These are phyloP conservation scores for Stenoptilia bipunctidactyla DNA, from an alignment of 2,888 invertebrate genomes.

Conservation along the genomic window DNA sequence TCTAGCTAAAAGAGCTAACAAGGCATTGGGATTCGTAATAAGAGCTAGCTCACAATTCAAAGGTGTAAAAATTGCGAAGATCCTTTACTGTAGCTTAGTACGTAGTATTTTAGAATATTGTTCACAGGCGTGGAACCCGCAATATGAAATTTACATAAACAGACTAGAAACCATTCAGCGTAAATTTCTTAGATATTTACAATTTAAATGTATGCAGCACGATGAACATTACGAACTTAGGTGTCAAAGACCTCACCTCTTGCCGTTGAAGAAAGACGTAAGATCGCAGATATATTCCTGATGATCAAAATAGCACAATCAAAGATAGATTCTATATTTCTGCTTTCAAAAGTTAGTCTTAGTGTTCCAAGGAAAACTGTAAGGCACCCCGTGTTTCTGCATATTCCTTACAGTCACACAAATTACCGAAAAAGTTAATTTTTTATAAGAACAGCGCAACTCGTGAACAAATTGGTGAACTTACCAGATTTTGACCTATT, in stretches of 20 bases:
- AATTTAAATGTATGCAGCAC: not conserved
- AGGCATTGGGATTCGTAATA: no score
- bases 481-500: no score
- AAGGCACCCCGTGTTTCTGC: no score
- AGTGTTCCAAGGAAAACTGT: no score
- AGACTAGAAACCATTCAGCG: constrained; percentile 1
- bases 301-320: not conserved
- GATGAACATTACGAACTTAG: not conserved
- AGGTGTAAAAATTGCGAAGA: not conserved
- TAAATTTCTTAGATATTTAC: constrained; percentile 1
- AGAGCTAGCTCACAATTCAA: not conserved
- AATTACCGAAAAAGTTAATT: no score
- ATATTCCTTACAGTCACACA: no score
- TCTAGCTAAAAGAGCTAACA: no score
- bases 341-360: no score
- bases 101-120: constrained; percentile 2
- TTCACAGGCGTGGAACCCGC: constrained; percentile 2
- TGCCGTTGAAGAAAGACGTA: no score
- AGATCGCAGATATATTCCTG: not conserved
- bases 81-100: constrained; percentile 1
- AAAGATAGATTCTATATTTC: not conserved
- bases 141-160: not conserved
- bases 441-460: no score
- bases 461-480: no score
- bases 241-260: no score